Evolutionary conservation across 1,140 invertebrate species (phyloP), one percentile per base, ranked within the genome.

Genomic region (Matsumurasca onukii): DNA sequence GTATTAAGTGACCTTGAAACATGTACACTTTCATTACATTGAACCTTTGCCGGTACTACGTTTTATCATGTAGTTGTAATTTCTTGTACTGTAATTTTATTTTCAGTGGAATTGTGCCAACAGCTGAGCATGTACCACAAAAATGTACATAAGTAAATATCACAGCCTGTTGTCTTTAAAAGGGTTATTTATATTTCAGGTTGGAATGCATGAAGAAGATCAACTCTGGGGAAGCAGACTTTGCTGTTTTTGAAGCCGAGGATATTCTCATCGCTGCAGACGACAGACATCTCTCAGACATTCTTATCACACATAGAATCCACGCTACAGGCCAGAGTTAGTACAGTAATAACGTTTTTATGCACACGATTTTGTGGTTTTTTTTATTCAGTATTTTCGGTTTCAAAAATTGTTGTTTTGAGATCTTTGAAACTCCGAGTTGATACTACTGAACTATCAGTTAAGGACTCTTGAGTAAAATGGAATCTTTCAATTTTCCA

Each of bases 221-320:
- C 69, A 80, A 85, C 34, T 86, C 85, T 74, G 86, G 87, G 20
- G 82, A 86, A 13, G 93, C 90, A 12, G 93, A 96, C 79, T 89
- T 95, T 73, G 89, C 90, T 0, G 88, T 92, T 1, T 84, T 93
- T 70, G 89, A 90, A 69, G 86, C 93, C 0, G 92, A 94, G 78
- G 92, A 94, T 80, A 49, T 70, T 0, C 25, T 70, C 15, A 48
- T 70, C 1, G 66, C 65, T 31, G 63, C 63, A 24, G 65, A 49
- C 29, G n/a, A 70, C 3, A n/a, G 22, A 17, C 57, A 45, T 61
- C 39, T 70, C 1, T 30, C 66, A 24, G 49, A 64, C 29, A 57
- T 66, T 22, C 25, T 64, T 17, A 52, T 69, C 20, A 55, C 57
- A 52, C 57, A 63, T 13, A 64, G 20, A 29, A 31, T 69, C 48